Base-by-base conservation (phyloP, 2,113 vertebrate species). In the Ciconia maguari region DNA sequence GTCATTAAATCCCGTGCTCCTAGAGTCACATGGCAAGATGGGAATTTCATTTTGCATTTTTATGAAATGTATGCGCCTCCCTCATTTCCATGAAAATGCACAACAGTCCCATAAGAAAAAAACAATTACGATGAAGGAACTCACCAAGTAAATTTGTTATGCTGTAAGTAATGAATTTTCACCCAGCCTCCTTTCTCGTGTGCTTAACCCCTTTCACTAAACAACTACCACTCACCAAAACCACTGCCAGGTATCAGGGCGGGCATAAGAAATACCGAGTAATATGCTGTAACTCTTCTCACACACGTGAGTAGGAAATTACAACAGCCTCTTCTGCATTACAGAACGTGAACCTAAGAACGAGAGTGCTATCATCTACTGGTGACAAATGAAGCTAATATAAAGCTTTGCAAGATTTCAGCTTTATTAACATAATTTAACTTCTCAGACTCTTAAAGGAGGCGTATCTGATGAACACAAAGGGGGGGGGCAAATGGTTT, bases 81-180 rank as follows among this genome's bases (percentile, higher is more conserved):
- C 48, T 93, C 42, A 93, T 93, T 90, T 90, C 78, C 90, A 93
- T 44, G 57, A 94, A 85, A 91, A 95, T 51, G 48, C 60, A 71
- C 38, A 87, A 88, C 13, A 41, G 41, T 60, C 66, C 30, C 3
- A 1, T 38, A 94, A 85, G 48, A 60, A 60, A 79, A 93, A 89
- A 86, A 17, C 36, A 83, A 85, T 75, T 64, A 82, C 1, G 2
- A 51, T 14, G 32, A 85, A 79, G 68, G 27, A 85, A 60, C 22
- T 55, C 62, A 32, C 51, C 34, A 62, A 70, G 69, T 58, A 70
- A 41, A 83, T 74, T 81, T 83, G 41, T 64, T 92, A 22, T 22
- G 49, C 68, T 6, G 0, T 12, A 76, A 88, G 79, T 51, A 19
- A 20, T 26, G 60, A 62, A 69, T 87, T 94, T 61, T 81, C 65